Percentiles rank a stretch among this genome's conserved stretches.
These are phyloP conservation scores for Chiridota heheva DNA, from an alignment of 35 echinoderm and acorn worm species.

Conservation along the genomic window DNA sequence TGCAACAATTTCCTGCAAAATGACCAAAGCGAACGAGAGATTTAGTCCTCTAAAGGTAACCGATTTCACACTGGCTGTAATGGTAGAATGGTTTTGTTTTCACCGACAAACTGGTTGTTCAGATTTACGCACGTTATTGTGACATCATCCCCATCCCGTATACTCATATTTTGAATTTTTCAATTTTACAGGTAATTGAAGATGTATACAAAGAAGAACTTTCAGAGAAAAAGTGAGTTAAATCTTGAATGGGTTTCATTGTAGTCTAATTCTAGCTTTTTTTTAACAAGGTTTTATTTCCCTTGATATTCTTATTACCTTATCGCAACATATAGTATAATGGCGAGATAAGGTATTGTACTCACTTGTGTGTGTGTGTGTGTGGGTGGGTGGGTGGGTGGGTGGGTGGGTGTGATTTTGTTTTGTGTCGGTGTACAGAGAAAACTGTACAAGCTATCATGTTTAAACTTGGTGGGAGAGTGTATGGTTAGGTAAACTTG, in stretches of 20 bases:
- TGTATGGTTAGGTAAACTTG: no score
- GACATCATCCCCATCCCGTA: neutral
- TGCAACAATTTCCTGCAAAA: no score
- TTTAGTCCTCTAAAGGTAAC: no score
- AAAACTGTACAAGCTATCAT: no score
- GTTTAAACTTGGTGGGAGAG: no score
- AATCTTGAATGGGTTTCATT: neutral
- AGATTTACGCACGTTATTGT: neutral
- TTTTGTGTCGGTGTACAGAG: no score
- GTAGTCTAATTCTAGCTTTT: neutral
- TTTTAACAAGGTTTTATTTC: neutral
- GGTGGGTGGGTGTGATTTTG: no score
- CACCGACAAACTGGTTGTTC: neutral
- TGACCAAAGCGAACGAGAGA: no score
- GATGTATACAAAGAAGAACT: constrained; percentile 91
- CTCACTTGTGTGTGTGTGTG: neutral
- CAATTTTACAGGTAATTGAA: constrained; percentile 81
- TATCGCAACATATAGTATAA: neutral
- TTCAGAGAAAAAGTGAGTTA: constrained; percentile 67
- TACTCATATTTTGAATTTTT: neutral
- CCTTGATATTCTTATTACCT: neutral
- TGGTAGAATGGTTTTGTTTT: neutral
- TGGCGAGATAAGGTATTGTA: neutral
- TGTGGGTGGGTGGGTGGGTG: no score
- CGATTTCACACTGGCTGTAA: neutral